Evolutionary conservation across 2,888 invertebrate genomes (phyloP), one percentile per base, ranked within the genome.

Genomic region (Drosophila prolongata): DNA sequence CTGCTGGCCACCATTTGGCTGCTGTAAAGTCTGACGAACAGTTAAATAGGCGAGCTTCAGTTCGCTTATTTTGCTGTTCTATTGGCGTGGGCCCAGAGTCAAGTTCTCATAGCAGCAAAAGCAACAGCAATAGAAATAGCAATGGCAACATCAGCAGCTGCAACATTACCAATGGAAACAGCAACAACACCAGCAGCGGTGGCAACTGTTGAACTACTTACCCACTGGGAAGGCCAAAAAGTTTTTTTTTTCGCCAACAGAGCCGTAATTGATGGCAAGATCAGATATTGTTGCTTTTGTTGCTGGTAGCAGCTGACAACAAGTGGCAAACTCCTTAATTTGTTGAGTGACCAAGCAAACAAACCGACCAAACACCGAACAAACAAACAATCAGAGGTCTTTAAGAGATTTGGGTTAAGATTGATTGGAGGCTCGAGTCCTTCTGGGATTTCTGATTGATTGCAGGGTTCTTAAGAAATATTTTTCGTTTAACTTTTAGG

Each of bases 181-280:
- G 30, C 79, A 81, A 72, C 72, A 75, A 79, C 79, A 78, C 58
- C 53, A 27, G 47, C 67, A 72, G 79, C 79, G 72, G 60, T 53
- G 27, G 54, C 52, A 50, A 90, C 81, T 91, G 83, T 90, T 91
- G 91, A 91, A 91, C 91, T 90, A 91, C 89, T 91, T 91, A 91
- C 91, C 91, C 90, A 91, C 89, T 91, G 90, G 89, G 85, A 81
- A 62, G 56, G 62, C 76, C 75, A 57, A 79, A 78, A 79, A 66
- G 44, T 50, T 38, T 46, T 49, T 16, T 44, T 44, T 58, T 42
- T 43, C 75, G 69, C 67, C 77, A 80, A 50, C 73, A 69, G 59
- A 47, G 67, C 68, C 70, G 84, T 80, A 80, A 84, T 79, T 81
- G 76, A 79, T 76, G 75, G 71, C 77, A 68, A 60, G 71, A 73